Conservation (phyloP, 2,888 invertebrate species). For the Drosophila fulvimacula region DNA sequence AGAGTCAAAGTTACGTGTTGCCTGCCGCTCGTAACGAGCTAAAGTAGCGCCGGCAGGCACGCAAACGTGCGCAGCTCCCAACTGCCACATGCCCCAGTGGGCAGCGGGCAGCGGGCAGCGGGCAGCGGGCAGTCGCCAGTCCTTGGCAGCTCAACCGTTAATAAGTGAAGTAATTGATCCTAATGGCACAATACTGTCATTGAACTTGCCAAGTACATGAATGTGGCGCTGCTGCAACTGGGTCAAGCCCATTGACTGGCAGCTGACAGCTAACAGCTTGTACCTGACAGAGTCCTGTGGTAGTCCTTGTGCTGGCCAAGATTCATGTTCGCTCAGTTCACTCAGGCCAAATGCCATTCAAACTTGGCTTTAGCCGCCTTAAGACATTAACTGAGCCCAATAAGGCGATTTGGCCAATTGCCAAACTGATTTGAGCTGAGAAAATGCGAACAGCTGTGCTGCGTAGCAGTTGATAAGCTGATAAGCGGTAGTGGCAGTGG, state of each 20-base stretch:
- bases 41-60: slow-evolving; percentile 28
- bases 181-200: slow-evolving; percentile 28
- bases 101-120: background rate
- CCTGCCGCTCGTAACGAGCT: slow-evolving; percentile 3
- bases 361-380: background rate
- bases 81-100: slow-evolving; percentile 2
- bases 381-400: too few species aligned
- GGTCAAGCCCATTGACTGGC: slow-evolving; percentile 10
- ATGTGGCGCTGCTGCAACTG: slow-evolving; percentile 7
- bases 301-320: background rate
- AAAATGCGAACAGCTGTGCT: slow-evolving; percentile 38
- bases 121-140: background rate
- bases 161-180: slow-evolving; percentile 57
- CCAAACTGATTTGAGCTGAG: slow-evolving; percentile 1
- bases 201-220: slow-evolving; percentile 27
- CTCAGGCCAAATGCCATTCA: background rate
- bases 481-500: slow-evolving; percentile 24
- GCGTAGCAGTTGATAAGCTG: slow-evolving; percentile 35
- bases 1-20: slow-evolving; percentile 25
- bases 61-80: slow-evolving; percentile 22
- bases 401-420: slow-evolving; percentile 22
- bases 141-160: background rate
- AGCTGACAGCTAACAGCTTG: background rate
- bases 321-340: too few species aligned
- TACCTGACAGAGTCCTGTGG: background rate